phyloP scores from a whole-genome alignment of 2,797 vertebrate species.

The Microcaecilia unicolor region DNA sequence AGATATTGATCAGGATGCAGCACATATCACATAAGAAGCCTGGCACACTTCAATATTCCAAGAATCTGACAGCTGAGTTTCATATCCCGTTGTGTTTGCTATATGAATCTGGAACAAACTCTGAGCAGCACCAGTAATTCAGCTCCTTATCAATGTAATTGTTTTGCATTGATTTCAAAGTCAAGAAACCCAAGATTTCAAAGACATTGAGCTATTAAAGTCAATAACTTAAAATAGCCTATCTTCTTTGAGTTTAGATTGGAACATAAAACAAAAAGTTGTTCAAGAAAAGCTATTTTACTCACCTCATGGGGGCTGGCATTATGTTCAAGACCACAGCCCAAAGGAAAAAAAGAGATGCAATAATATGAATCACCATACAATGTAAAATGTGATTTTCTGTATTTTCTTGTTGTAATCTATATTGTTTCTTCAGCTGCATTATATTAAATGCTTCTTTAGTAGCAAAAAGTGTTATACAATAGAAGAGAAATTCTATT shows the following conservation, averaged over 20 bases:
- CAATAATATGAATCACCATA: too few relatives aligned
- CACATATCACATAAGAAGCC: not conserved
- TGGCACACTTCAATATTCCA: not conserved
- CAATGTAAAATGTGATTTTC: too few relatives aligned
- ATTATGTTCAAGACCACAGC: too few relatives aligned
- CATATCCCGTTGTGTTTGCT: not conserved
- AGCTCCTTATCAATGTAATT: not conserved
- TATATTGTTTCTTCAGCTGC: too few relatives aligned
- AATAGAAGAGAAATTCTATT: too few relatives aligned
- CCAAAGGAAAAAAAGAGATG: not conserved
- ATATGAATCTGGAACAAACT: slow-evolving; percentile 1
- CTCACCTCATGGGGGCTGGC: too few relatives aligned
- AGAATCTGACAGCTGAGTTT: not conserved
- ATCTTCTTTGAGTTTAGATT: not conserved
- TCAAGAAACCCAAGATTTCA: not conserved
- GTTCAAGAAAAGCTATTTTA: not conserved
- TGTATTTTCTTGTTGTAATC: too few relatives aligned
- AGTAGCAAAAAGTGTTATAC: too few relatives aligned
- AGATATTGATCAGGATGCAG: too few relatives aligned
- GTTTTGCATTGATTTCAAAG: not conserved
- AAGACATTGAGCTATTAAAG: not conserved
- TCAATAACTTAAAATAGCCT: not conserved
- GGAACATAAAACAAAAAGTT: too few relatives aligned
- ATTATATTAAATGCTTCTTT: too few relatives aligned
- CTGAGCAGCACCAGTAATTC: not conserved